phyloP scores from a whole-genome alignment of 2,797 vertebrate genomes.

The Diplodus puntazzo region DNA sequence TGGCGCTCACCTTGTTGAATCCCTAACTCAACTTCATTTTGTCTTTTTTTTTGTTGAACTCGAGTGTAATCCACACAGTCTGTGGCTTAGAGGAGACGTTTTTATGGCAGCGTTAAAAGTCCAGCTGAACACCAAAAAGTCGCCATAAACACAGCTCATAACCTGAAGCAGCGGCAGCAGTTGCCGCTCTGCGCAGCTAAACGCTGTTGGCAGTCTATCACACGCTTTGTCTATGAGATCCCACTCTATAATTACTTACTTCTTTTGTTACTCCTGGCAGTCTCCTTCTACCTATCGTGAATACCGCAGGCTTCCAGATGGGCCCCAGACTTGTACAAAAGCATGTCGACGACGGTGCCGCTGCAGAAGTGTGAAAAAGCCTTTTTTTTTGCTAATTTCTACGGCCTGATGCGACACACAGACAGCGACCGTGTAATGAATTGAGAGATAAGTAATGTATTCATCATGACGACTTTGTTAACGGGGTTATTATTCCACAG shows the following conservation, averaged over 20 bases:
- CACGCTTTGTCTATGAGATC: slow-evolving; percentile 53
- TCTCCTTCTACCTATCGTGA: slow-evolving; percentile 45
- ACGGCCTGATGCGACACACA: neutral
- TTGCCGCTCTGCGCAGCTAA: slow-evolving; percentile 40
- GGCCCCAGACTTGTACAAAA: slow-evolving; percentile 41
- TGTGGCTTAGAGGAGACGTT: slow-evolving; percentile 5
- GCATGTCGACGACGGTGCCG: neutral
- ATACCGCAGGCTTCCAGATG: slow-evolving; percentile 57
- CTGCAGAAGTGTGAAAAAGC: slow-evolving; percentile 32
- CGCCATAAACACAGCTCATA: slow-evolving; percentile 31
- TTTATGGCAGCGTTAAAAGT: slow-evolving; percentile 17
- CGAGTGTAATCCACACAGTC: neutral
- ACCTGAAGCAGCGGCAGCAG: slow-evolving; percentile 35
- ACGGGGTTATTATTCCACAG: slow-evolving; percentile 13
- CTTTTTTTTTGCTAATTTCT: slow-evolving; percentile 22
- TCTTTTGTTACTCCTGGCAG: slow-evolving; percentile 62
- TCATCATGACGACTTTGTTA: slow-evolving; percentile 29
- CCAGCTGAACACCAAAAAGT: slow-evolving; percentile 14
- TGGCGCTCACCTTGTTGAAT: neutral
- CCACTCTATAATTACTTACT: slow-evolving; percentile 62
- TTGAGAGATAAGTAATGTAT: slow-evolving; percentile 29
- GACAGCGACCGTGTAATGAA: slow-evolving; percentile 4
- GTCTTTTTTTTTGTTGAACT: neutral
- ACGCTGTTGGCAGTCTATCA: slow-evolving; percentile 43
- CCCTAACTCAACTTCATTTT: slow-evolving; percentile 9